Percentiles rank a stretch among this genome's conserved stretches.
Evolutionary conservation across 2,113 vertebrate species (phyloP).

Genomic region (Eudyptes chrysolophus): DNA sequence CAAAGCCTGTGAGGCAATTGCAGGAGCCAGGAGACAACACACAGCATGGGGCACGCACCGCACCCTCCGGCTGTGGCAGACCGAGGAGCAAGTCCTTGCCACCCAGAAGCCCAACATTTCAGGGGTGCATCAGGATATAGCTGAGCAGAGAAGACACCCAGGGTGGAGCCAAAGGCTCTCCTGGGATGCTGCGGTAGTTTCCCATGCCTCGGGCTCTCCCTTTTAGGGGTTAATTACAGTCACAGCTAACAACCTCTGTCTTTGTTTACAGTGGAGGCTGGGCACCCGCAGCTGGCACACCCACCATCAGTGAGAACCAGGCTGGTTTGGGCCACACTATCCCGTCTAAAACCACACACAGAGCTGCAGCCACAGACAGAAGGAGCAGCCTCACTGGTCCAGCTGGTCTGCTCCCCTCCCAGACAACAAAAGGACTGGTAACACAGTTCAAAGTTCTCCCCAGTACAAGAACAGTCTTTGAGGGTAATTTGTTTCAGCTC

Average conservation of each 20-base stretch:
- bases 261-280: background rate
- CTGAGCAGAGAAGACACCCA: background rate
- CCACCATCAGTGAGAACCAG: background rate
- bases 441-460: background rate
- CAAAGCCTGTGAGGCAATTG: accelerated
- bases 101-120: background rate
- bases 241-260: background rate
- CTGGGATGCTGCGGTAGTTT: background rate
- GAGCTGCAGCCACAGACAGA: background rate
- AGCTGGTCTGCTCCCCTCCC: background rate
- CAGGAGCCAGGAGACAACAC: background rate
- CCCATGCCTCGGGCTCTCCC: background rate
- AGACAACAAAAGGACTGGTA: background rate
- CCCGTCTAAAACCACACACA: background rate
- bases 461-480: background rate
- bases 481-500: constrained; percentile 25
- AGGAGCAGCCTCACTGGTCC: background rate
- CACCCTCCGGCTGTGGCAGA: accelerated
- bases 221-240: background rate
- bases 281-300: background rate
- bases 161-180: background rate
- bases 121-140: accelerated
- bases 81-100: background rate
- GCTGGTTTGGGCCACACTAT: background rate
- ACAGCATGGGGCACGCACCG: accelerated